Evolutionary conservation across 2,113 vertebrate species (phyloP), one percentile per base, ranked within the genome.

Genomic region (Anthoscopus minutus): DNA sequence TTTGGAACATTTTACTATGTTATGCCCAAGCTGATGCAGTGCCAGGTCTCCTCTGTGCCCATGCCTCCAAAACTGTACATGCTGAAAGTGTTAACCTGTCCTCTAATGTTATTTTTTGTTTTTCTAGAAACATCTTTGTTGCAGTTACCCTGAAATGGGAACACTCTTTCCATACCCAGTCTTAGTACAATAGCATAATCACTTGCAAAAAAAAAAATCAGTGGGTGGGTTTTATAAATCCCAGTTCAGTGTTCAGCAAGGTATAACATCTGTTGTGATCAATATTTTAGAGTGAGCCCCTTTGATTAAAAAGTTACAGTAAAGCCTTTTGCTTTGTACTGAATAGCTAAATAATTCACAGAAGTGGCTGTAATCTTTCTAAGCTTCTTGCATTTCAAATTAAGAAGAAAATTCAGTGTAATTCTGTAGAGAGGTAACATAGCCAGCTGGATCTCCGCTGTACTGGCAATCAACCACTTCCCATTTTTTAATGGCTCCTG

Each of bases 281-380:
- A 85, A 87, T 95, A 91, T 79, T 86, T 93, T 61, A 94, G 71
- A 89, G 53, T 42, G 37, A 87, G n/a, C 56, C 65, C 86, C 64
- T 67, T 38, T 87, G 93, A 91, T 69, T 72, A 53, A 91, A 80
- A 96, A 96, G 72, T 94, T 97, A 74, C 61, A 79, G 84, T 48
- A 79, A 87, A 93, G 73, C 73, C 57, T 66, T 78, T 90, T 74
- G 80, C 48, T 85, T 84, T 72, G 78, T 70, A 13, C 37, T 65
- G 73, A 78, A 64, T 27, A 79, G 64, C 60, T 93, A 62, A 84
- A 71, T 81, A 84, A 93, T 92, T 84, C 69, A 92, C 60, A 40
- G 56, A 77, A 83, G n/a, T 10, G 18, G 47, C 47, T 93, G 47
- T 92, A 84, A 92, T 81, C 23, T 25, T 35, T 86, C 71, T 30